phyloP scores from a whole-genome alignment of 2,797 vertebrate species.

The Ctenosaura bakeri region DNA sequence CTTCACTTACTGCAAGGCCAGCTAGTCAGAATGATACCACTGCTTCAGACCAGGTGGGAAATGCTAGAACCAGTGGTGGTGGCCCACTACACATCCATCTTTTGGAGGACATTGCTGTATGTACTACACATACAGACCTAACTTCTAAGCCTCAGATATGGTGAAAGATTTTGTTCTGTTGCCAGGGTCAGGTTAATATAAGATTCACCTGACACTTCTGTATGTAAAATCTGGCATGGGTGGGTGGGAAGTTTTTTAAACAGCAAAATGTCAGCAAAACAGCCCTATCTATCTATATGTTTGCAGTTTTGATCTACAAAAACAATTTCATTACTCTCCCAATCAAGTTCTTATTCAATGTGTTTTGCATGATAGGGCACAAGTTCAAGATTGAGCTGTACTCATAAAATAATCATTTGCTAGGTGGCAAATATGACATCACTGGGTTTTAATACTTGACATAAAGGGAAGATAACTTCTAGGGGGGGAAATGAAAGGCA shows the following conservation, averaged over 20 bases:
- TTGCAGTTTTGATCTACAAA: background rate
- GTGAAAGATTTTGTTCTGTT: too few species aligned
- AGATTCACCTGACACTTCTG: too few species aligned
- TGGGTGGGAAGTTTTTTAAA: too few species aligned
- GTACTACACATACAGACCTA: too few species aligned
- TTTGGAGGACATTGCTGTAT: too few species aligned
- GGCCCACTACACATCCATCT: too few species aligned
- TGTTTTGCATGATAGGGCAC: background rate
- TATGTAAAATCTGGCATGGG: too few species aligned
- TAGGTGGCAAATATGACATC: background rate
- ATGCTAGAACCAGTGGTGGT: too few species aligned
- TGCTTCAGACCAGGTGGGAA: background rate
- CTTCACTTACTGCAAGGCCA: background rate
- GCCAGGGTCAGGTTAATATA: too few species aligned
- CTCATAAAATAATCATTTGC: background rate
- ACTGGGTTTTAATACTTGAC: background rate
- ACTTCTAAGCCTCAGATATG: too few species aligned
- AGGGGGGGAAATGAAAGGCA: constrained; percentile 1
- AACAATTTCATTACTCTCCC: background rate
- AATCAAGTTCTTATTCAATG: background rate
- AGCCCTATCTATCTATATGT: background rate
- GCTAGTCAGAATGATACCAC: too few species aligned
- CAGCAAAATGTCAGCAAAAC: too few species aligned
- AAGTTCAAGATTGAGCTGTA: background rate
- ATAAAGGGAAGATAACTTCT: background rate